phyloP scores from a whole-genome alignment of 2,888 invertebrate genomes.

The Chaitophorus viminalis region DNA sequence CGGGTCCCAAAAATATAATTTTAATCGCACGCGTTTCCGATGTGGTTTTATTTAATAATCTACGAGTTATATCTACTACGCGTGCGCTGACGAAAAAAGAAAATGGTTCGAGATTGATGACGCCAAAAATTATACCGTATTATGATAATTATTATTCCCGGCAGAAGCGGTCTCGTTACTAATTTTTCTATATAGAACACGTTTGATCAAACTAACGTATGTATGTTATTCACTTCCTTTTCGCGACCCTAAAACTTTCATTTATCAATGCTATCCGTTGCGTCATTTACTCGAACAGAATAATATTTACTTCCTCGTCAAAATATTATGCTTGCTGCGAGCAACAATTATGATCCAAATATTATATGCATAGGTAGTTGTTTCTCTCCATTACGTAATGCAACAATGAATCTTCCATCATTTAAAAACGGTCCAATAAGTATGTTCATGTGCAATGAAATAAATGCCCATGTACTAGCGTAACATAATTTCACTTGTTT shows the following conservation, averaged over 20 bases:
- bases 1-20: too few relatives aligned
- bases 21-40: too few relatives aligned
- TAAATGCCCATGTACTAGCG: background rate
- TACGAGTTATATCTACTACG: background rate
- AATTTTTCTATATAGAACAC: too few relatives aligned
- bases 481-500: background rate
- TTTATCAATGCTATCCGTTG: slow-evolving; percentile 1
- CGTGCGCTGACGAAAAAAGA: background rate
- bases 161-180: slow-evolving; percentile 19
- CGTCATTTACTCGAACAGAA: background rate
- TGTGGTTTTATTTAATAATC: too few relatives aligned
- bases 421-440: background rate
- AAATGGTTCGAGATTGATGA: background rate
- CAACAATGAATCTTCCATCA: background rate
- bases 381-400: slow-evolving; percentile 21
- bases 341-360: slow-evolving; percentile 9
- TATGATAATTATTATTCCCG: background rate
- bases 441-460: background rate
- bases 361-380: too few relatives aligned
- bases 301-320: slow-evolving; percentile 28
- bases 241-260: slow-evolving; percentile 29
- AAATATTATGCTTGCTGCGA: background rate
- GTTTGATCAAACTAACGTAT: background rate
- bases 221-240: background rate
- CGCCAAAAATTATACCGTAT: slow-evolving; percentile 13